Evolutionary conservation across 2,113 vertebrate species (phyloP).

Genomic region (Hystrix cristata): DNA sequence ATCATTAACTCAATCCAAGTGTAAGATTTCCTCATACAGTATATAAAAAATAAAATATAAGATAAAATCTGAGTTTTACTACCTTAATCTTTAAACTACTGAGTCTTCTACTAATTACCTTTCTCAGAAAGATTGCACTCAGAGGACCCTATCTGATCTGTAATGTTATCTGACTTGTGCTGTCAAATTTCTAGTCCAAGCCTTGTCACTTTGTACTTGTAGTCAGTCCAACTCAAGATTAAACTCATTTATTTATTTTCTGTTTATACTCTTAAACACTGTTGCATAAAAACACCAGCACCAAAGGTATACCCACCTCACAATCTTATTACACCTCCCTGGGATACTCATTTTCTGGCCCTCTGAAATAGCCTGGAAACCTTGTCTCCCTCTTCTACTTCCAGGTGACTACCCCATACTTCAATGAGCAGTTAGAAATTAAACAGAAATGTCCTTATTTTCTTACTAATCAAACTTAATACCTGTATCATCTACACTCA

Average conservation of each 20-base stretch:
- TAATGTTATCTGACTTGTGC: not conserved
- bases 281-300: not conserved
- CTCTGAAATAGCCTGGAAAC: not conserved
- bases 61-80: not conserved
- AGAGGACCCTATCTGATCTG: not conserved
- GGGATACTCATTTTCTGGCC: not conserved
- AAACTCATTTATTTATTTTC: not conserved
- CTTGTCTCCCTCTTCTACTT: not conserved
- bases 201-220: not conserved
- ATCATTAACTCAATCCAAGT: not conserved
- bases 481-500: not conserved
- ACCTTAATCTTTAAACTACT: conserved; percentile 15
- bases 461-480: not conserved
- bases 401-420: not conserved
- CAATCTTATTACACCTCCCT: not conserved
- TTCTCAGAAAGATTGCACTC: conserved; percentile 8
- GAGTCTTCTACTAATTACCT: not conserved
- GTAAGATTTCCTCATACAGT: not conserved
- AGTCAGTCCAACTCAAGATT: not conserved
- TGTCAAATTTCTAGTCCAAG: not conserved
- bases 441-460: not conserved
- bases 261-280: not conserved
- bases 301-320: not conserved
- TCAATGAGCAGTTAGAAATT: not conserved
- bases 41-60: not conserved